A percentile compares a stretch with the other conserved stretches of the same genome.
Conservation (phyloP, 2,113 vertebrate species). For the Chaetodon trifascialis region DNA sequence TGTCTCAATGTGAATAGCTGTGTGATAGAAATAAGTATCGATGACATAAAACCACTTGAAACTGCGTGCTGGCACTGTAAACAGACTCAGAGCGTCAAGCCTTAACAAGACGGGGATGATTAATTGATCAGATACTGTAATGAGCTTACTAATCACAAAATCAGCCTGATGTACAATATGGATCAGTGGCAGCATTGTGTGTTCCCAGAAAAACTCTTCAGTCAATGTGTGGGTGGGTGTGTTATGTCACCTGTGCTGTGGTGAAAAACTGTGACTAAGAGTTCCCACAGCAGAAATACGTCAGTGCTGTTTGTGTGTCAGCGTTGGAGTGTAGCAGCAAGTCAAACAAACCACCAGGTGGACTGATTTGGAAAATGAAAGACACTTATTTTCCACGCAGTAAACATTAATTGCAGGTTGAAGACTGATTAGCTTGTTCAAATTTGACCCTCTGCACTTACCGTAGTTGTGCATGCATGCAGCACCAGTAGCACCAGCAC, state of each 20-base stretch:
- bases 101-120: background rate
- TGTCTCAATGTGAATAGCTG: background rate
- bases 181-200: background rate
- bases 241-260: background rate
- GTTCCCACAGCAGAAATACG: background rate
- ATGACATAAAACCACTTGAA: background rate
- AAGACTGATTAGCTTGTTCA: background rate
- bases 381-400: too few species aligned
- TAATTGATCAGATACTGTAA: background rate
- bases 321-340: background rate
- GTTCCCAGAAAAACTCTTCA: background rate
- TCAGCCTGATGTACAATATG: background rate
- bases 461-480: too few species aligned
- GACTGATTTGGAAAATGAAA: background rate
- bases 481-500: background rate
- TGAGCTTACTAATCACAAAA: background rate
- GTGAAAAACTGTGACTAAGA: slow-evolving; percentile 9
- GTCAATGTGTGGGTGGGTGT: slow-evolving; percentile 9
- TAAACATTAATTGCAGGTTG: background rate
- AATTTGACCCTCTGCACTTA: background rate
- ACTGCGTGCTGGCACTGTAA: background rate
- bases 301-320: slow-evolving; percentile 12
- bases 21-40: background rate
- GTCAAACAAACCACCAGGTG: background rate
- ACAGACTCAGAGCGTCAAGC: background rate